Evolutionary conservation across 2,797 vertebrate genomes (phyloP).

Genomic region (Parauchenoglanis punctatus): DNA sequence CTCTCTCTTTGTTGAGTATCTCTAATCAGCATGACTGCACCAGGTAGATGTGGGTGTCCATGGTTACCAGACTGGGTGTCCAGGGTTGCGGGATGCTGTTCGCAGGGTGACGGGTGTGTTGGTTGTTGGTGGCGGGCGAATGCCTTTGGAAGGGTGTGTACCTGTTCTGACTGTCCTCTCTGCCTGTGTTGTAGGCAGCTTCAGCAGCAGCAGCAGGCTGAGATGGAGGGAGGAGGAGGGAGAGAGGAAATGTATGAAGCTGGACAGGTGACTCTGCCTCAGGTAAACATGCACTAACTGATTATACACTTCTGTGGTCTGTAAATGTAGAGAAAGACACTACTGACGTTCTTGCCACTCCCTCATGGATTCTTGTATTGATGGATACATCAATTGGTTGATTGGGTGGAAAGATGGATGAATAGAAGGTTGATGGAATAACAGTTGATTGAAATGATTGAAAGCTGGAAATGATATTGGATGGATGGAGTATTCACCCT

Average conservation of each 20-base stretch:
- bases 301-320: not conserved
- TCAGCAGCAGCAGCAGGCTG: slow-evolving; percentile 84
- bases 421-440: not conserved
- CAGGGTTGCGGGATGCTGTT: slow-evolving; percentile 29
- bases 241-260: slow-evolving; percentile 81
- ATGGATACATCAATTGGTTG: not conserved
- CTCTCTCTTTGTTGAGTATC: slow-evolving; percentile 26
- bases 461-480: not conserved
- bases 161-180: slow-evolving; percentile 31
- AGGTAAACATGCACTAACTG: slow-evolving; percentile 61
- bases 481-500: not conserved
- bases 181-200: slow-evolving; percentile 75
- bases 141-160: no score
- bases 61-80: slow-evolving; percentile 26
- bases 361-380: not conserved
- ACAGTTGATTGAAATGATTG: not conserved
- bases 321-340: not conserved
- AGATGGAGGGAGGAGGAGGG: slow-evolving; percentile 82
- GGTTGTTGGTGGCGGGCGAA: slow-evolving; percentile 44
- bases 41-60: slow-evolving; percentile 32
- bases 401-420: not conserved
- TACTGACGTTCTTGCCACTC: not conserved
- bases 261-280: slow-evolving; percentile 68
- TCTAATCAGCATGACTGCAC: slow-evolving; percentile 53
- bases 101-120: slow-evolving; percentile 34